Evolutionary conservation across 2,888 invertebrate species (phyloP).

Genomic region (Zaprionus bogoriensis): DNA sequence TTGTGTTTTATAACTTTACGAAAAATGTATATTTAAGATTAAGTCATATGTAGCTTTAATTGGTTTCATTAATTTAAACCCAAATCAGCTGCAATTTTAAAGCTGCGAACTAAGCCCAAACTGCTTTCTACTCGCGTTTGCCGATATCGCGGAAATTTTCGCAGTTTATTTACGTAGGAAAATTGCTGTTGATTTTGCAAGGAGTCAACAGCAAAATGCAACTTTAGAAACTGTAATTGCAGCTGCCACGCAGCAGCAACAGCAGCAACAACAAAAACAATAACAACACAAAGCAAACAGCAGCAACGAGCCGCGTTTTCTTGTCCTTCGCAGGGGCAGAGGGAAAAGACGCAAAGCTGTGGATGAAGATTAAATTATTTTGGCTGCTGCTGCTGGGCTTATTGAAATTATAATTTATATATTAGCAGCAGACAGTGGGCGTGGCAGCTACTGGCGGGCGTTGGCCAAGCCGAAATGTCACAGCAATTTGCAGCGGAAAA

Average conservation of each 20-base stretch:
- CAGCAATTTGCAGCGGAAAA: conserved; percentile 17
- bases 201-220: conserved; percentile 22
- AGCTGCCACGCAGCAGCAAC: conserved; percentile 23
- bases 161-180: conserved; percentile 34
- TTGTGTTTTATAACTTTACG: no score
- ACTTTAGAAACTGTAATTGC: conserved; percentile 31
- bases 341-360: not conserved
- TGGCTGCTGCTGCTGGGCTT: conserved; percentile 29
- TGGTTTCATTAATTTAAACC: not conserved
- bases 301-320: conserved; percentile 25
- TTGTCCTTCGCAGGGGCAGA: conserved; percentile 2
- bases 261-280: no score
- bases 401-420: conserved; percentile 71
- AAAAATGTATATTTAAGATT: no score
- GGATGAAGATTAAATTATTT: conserved; percentile 47
- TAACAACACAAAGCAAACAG: no score
- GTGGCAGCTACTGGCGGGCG: not conserved
- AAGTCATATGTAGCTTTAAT: not conserved
- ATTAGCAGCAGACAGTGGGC: conserved; percentile 47
- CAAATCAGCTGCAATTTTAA: not conserved
- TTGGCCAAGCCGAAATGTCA: conserved; percentile 26
- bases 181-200: conserved; percentile 49
- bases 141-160: conserved; percentile 17
- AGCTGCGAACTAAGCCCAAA: not conserved
- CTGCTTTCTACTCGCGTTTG: not conserved